phyloP scores from a whole-genome alignment of 1,140 invertebrate genomes.

The Onthophagus taurus region DNA sequence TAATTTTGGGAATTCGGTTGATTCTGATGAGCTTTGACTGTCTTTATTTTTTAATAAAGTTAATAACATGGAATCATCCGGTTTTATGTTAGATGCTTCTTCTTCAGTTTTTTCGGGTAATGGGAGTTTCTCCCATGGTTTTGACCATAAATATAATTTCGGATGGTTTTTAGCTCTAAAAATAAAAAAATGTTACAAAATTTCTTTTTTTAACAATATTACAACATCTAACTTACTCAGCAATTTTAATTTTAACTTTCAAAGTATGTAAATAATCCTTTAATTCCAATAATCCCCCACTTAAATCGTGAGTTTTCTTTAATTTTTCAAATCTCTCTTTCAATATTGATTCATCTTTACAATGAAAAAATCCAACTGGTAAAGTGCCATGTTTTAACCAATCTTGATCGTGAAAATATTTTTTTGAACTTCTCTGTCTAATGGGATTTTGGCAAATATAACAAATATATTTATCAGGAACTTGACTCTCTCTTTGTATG shows the following conservation, averaged over 20 bases:
- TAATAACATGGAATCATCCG: conserved; percentile 25
- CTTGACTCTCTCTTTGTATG: conserved; percentile 68
- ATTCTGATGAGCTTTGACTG: conserved; percentile 19
- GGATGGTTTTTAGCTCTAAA: conserved; percentile 66
- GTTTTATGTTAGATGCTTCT: conserved; percentile 17
- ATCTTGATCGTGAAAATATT: conserved; percentile 76
- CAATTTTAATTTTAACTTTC: conserved; percentile 66
- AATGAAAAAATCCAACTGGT: conserved; percentile 43
- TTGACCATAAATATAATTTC: conserved; percentile 76
- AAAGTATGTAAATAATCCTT: conserved; percentile 60
- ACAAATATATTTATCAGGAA: conserved; percentile 86
- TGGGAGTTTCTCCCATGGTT: conserved; percentile 59
- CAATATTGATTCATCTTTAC: conserved; percentile 36
- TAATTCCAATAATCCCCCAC: conserved; percentile 57
- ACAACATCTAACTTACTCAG: conserved; percentile 47
- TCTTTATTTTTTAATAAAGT: conserved; percentile 25
- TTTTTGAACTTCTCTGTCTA: conserved; percentile 56
- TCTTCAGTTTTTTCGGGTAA: conserved; percentile 29
- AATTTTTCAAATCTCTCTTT: conserved; percentile 41
- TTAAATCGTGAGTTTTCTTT: conserved; percentile 60
- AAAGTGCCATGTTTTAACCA: conserved; percentile 76
- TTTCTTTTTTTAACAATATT: not conserved
- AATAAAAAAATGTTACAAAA: conserved; percentile 14
- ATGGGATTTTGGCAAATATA: conserved; percentile 73
- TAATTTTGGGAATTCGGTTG: conserved; percentile 24